Evolutionary conservation across 2,888 invertebrate genomes (phyloP).

Genomic region (Fabriciana adippe): DNA sequence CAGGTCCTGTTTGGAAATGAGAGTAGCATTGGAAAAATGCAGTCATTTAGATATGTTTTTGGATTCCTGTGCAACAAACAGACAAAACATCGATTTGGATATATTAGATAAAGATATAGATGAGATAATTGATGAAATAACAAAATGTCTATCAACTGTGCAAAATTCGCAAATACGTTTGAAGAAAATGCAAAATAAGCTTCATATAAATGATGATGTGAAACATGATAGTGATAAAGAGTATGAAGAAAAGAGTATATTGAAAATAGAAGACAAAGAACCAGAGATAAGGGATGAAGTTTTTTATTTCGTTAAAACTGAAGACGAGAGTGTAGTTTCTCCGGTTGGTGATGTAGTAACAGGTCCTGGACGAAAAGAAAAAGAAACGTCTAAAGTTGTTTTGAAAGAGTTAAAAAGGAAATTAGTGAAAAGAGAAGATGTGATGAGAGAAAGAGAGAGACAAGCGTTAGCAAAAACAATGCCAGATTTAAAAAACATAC

Average conservation of each 20-base stretch:
- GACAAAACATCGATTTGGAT: slow-evolving; percentile 62
- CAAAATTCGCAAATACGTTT: slow-evolving; percentile 68
- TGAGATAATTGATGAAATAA: slow-evolving; percentile 62
- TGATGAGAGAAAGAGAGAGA: slow-evolving; percentile 75
- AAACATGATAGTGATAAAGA: slow-evolving; percentile 45
- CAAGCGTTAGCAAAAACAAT: slow-evolving; percentile 74
- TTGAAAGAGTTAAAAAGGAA: slow-evolving; percentile 69
- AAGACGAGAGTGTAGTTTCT: slow-evolving; percentile 56
- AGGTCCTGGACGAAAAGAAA: slow-evolving; percentile 68
- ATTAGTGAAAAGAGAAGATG: slow-evolving; percentile 71
- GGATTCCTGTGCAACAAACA: slow-evolving; percentile 69
- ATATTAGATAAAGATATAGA: slow-evolving; percentile 69
- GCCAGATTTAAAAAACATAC: slow-evolving; percentile 66
- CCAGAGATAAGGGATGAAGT: slow-evolving; percentile 73
- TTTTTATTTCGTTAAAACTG: slow-evolving; percentile 72
- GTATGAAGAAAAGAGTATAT: slow-evolving; percentile 46
- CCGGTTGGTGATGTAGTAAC: slow-evolving; percentile 60
- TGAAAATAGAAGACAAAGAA: slow-evolving; percentile 64
- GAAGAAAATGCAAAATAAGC: slow-evolving; percentile 64
- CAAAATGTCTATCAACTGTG: slow-evolving; percentile 60
- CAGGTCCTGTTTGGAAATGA: slow-evolving; percentile 64
- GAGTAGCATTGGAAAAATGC: slow-evolving; percentile 64
- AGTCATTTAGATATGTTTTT: slow-evolving; percentile 69
- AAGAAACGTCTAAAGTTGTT: slow-evolving; percentile 66
- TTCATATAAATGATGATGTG: slow-evolving; percentile 42